Base-by-base conservation (phyloP, 1,140 invertebrate species). In the Habropoda laboriosa region DNA sequence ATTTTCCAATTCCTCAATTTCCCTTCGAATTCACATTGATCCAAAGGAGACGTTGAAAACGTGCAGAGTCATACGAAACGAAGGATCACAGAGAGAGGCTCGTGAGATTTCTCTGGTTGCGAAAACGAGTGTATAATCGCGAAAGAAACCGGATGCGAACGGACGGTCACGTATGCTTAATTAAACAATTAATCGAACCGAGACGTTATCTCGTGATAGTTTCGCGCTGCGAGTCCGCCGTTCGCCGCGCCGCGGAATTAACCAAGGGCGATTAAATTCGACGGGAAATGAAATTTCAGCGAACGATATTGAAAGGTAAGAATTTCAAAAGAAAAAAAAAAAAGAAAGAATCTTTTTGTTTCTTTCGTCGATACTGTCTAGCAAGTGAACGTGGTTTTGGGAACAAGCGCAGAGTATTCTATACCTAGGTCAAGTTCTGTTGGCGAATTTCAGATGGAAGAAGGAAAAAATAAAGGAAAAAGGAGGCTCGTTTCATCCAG, bases 111-210 rank as follows among this genome's bases (percentile, higher is more conserved):
- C 61, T 42, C 61, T 63, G n/a, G 35, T 42, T 27, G 61, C 61
- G 38, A 27, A 64, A 64, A 40, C 35, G 5, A 24, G n/a, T 7
- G 2, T 5, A 32, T 57, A 32, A 30, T 57, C 55, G 30, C 12
- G 13, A 18, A n/a, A 24, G 35, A 60, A 60, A 60, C 58, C 30
- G 58, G 58, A 60, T 35, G 32, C 10, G 21, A 35, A 35, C 58
- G 58, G 58, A 35, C 18, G 18, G 21, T 60, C 32, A 60, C 57
- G 58, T 60, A 61, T 61, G 60, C 12, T 61, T 38, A 61, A 40
- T 61, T 42, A 63, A 51, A 49, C 45, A 24, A 51, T 49, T n/a
- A 47, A 51, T 51, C 66, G 30, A 63, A 66, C 27, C 61, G 24
- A 24, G 16, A 64, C 61, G 24, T 38, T 61, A 38, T 61, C 58